These are phyloP conservation scores for Melanotus villosus DNA, from an alignment of 2,888 invertebrate species.

Conservation along the genomic window DNA sequence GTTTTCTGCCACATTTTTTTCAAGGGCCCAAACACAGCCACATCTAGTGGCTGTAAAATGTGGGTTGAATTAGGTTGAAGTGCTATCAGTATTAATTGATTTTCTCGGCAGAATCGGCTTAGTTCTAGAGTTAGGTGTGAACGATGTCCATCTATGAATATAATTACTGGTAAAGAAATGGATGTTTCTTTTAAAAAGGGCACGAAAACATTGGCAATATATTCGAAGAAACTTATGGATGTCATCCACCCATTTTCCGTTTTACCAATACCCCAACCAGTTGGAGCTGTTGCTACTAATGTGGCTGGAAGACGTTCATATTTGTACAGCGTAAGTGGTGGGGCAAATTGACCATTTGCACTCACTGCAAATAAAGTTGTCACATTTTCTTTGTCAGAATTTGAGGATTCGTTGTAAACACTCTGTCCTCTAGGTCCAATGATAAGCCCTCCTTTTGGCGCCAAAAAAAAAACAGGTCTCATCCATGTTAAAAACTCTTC, in stretches of 20 bases:
- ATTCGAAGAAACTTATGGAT: not conserved
- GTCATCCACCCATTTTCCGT: conserved; percentile 7
- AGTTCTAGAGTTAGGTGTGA: conserved; percentile 61
- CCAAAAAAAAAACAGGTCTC: too few species aligned
- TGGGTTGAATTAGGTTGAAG: conserved; percentile 59
- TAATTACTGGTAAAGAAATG: conserved; percentile 54
- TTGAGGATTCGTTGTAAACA: not conserved
- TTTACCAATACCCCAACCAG: conserved; percentile 4
- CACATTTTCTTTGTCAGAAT: not conserved
- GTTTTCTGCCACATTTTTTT: conserved; percentile 58
- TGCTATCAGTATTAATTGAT: conserved; percentile 59
- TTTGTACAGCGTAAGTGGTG: not conserved
- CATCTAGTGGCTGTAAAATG: too few species aligned
- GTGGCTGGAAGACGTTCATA: not conserved
- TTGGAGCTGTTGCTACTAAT: not conserved
- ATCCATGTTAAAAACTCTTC: too few species aligned
- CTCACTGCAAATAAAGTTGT: not conserved
- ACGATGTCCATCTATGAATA: conserved; percentile 63
- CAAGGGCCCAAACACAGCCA: too few species aligned
- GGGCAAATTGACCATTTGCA: not conserved
- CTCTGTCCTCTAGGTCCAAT: not conserved
- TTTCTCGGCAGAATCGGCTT: conserved; percentile 61
- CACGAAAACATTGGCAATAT: conserved; percentile 9
- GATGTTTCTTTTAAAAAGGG: not conserved
- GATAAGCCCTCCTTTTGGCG: too few species aligned